Base-by-base conservation (phyloP, 2,113 vertebrate species). In the Gallinago jamesoni region DNA sequence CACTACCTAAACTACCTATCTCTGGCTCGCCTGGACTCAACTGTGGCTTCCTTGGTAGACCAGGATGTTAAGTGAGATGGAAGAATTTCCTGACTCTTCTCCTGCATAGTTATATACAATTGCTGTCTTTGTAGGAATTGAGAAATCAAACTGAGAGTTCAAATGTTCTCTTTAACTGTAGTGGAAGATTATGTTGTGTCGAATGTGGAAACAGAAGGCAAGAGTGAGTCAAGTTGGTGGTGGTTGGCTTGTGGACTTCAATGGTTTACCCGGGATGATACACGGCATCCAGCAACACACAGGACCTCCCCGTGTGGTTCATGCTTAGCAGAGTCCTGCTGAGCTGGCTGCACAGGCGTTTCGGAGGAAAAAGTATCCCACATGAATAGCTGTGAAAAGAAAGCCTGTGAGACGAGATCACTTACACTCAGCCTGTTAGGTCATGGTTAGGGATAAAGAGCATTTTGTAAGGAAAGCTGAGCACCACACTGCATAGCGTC, bases 401-500 rank as follows among this genome's bases (percentile, higher is more conserved):
- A 84, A 76, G 48, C 37, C 80, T 39, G n/a, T 24, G 87, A 79
- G 93, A 76, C 1, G 14, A 19, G 87, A 73, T 77, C 37, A 7
- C 57, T 88, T 84, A 75, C 79, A 30, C 33, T 4, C 35, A 73
- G 76, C 82, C 86, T 63, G 37, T 55, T 12, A 45, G 62, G 94
- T 86, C 93, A 76, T 0, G 0, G 25, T 56, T 17, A 45, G 67
- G 59, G 33, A 76, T 12, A 84, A 88, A 69, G 68, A 80, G 27
- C 31, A 27, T 67, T 82, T 79, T 94, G 60, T 43, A 11, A 81
- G 66, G 82, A 84, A 60, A 93, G 87, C 76, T 91, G 91, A 94
- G 86, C 87, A 70, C 48, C 77, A 25, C 3, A 45, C 47, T 43
- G 64, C 77, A 75, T 10, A 75, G 69, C 66, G 21, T 78, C 74